Evolutionary conservation across 2,797 vertebrate genomes (phyloP).

Genomic region (Hapalemur alaotrensis): DNA sequence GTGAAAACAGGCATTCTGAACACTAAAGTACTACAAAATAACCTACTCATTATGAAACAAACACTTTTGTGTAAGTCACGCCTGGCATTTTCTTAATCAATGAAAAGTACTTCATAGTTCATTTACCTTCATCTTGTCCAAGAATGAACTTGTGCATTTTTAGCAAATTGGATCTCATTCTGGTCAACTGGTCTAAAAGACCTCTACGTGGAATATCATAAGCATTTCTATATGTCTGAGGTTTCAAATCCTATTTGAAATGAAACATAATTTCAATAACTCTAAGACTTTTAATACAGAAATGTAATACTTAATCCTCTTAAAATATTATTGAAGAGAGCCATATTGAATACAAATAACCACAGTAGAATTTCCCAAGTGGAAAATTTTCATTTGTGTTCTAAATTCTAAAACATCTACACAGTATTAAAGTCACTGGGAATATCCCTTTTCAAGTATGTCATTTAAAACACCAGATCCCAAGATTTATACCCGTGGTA

Average conservation of each 20-base stretch:
- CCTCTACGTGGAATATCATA: conserved; percentile 96
- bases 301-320: conserved; percentile 22
- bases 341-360: not conserved
- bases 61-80: not conserved
- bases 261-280: conserved; percentile 63
- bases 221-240: conserved; percentile 96
- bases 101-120: not conserved
- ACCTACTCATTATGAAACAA: not conserved
- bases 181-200: conserved; percentile 96
- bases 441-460: not conserved
- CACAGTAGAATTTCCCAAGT: not conserved
- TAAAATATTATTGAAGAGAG: conserved; percentile 31
- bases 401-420: not conserved
- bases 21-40: conserved; percentile 30
- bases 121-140: conserved; percentile 96
- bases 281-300: not conserved
- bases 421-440: not conserved
- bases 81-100: conserved; percentile 1
- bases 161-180: conserved; percentile 97
- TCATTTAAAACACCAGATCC: not conserved
- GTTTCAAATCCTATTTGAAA: conserved; percentile 92
- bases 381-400: not conserved
- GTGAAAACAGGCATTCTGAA: not conserved
- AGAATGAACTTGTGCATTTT: conserved; percentile 93
- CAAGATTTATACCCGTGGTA: not conserved